Percentiles rank a stretch among this genome's conserved stretches.
Evolutionary conservation across 2,797 vertebrate species (phyloP).

Genomic region (Petrocephalus sullivani): DNA sequence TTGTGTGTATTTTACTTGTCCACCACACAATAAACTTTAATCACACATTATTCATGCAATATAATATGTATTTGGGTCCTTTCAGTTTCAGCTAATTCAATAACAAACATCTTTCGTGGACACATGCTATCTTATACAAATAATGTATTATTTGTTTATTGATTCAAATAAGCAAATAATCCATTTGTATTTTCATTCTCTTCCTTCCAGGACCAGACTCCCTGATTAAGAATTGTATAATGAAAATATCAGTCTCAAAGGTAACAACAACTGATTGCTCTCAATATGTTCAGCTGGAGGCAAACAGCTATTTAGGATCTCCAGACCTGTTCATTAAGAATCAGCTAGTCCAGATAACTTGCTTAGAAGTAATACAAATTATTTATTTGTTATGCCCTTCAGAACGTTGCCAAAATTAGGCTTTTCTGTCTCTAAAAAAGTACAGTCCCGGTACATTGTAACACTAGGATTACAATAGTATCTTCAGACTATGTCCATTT

Average conservation of each 20-base stretch:
- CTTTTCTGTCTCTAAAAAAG: not conserved
- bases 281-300: not conserved
- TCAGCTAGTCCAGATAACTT: not conserved
- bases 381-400: not conserved
- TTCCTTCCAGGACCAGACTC: not conserved
- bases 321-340: not conserved
- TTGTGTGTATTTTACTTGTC: not conserved
- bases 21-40: not conserved
- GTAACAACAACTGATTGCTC: not conserved
- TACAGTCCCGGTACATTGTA: not conserved
- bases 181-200: not conserved
- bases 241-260: not conserved
- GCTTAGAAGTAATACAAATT: not conserved
- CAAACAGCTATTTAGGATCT: not conserved
- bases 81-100: not conserved
- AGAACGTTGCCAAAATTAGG: not conserved
- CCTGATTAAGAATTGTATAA: not conserved
- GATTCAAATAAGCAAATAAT: not conserved
- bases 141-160: not conserved
- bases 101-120: not conserved
- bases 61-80: not conserved
- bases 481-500: not conserved
- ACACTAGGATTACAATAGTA: not conserved
- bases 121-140: not conserved
- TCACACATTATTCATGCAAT: not conserved